phyloP scores from a whole-genome alignment of 2,888 invertebrate genomes.

The Ormyrus labotus region DNA sequence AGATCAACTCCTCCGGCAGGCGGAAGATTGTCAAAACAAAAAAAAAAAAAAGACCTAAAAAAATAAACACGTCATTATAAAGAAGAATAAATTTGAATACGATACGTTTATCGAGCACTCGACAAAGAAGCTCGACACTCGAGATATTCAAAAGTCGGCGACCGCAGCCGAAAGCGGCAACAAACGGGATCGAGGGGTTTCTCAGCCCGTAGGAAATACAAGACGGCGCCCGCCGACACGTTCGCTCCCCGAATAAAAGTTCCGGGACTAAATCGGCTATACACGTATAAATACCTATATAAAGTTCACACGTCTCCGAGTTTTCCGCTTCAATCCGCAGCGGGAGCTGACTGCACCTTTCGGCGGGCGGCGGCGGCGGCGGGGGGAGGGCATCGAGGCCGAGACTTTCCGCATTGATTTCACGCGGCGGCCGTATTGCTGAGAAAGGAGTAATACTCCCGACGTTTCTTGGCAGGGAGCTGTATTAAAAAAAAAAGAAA shows the following conservation, averaged over 20 bases:
- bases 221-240: not conserved
- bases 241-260: conserved; percentile 24
- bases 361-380: not conserved
- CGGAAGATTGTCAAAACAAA: too few relatives aligned
- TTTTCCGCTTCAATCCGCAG: not conserved
- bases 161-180: not conserved
- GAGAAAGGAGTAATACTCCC: conserved; percentile 8
- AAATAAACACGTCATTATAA: too few relatives aligned
- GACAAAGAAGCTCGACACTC: too few relatives aligned
- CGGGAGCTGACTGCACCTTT: not conserved
- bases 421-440: conserved; percentile 9
- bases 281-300: not conserved
- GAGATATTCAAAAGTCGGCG: not conserved
- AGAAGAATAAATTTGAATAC: too few relatives aligned
- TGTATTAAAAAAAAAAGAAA: not conserved
- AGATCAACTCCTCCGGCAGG: too few relatives aligned
- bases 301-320: not conserved
- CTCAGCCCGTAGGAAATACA: not conserved
- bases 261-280: conserved; percentile 3
- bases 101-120: too few relatives aligned
- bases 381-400: not conserved
- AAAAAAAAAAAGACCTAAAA: too few relatives aligned
- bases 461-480: conserved; percentile 14
- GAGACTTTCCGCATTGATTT: conserved; percentile 15
- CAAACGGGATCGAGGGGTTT: not conserved